A percentile compares a stretch with the other conserved stretches of the same genome.
These are phyloP conservation scores for Eudyptes chrysolophus DNA, from an alignment of 2,113 vertebrate genomes.

Conservation along the genomic window DNA sequence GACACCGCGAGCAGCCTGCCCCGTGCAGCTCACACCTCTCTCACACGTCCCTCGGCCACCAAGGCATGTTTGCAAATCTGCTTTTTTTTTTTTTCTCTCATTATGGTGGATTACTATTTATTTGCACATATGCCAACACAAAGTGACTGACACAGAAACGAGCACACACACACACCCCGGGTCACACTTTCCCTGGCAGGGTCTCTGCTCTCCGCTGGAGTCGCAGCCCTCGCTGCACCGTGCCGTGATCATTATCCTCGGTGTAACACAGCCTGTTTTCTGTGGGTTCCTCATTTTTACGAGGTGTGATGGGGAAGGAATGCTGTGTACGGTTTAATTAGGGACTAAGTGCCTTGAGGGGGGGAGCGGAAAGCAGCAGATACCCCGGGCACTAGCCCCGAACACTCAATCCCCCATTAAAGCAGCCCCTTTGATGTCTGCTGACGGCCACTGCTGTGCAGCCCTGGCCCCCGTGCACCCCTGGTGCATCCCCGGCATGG, in stretches of 20 bases:
- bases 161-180: neutral
- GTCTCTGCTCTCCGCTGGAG: neutral
- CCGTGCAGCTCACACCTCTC: neutral
- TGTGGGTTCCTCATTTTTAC: neutral
- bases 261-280: neutral
- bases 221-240: rapidly evolving
- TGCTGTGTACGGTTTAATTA: constrained; percentile 54
- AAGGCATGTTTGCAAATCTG: neutral
- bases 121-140: neutral
- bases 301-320: constrained; percentile 59
- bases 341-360: neutral
- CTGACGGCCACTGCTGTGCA: too few relatives aligned
- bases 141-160: neutral
- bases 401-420: neutral
- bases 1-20: neutral
- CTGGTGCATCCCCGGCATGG: neutral
- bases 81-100: neutral
- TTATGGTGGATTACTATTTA: neutral
- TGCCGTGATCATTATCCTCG: neutral
- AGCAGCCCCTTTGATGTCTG: constrained; percentile 50
- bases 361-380: neutral
- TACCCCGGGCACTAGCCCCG: neutral
- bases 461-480: too few relatives aligned
- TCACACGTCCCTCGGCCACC: rapidly evolving
- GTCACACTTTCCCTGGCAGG: neutral